Percentiles rank a stretch among this genome's conserved stretches.
Evolutionary conservation across 2,113 vertebrate species (phyloP).

Genomic region (Oryzias javanicus): DNA sequence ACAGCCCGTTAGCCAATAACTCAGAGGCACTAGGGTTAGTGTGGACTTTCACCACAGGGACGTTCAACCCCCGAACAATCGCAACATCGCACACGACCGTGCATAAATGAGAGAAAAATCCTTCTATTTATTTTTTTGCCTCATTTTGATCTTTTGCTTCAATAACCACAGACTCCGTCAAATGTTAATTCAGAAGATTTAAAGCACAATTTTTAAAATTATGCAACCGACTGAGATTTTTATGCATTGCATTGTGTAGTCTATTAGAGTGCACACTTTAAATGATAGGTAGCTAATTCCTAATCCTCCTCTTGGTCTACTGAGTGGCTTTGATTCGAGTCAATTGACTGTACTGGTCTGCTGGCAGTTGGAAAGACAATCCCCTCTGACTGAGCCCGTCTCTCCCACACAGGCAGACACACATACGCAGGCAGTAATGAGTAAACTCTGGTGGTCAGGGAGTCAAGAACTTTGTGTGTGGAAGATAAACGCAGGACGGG

Average conservation of each 20-base stretch:
- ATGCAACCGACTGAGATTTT: not conserved
- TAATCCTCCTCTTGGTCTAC: slow-evolving; percentile 33
- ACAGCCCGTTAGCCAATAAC: slow-evolving; percentile 63
- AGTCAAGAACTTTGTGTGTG: slow-evolving; percentile 62
- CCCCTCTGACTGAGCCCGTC: slow-evolving; percentile 15
- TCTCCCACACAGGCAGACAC: slow-evolving; percentile 8
- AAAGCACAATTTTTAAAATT: too few species aligned
- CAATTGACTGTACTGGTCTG: slow-evolving; percentile 51
- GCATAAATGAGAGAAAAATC: slow-evolving; percentile 51
- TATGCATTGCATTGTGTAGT: slow-evolving; percentile 5
- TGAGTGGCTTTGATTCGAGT: slow-evolving; percentile 45
- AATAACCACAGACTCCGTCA: too few species aligned
- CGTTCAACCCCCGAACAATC: slow-evolving; percentile 39
- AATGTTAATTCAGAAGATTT: too few species aligned
- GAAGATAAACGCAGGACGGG: slow-evolving; percentile 59
- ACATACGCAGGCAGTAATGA: slow-evolving; percentile 50
- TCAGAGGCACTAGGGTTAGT: slow-evolving; percentile 25
- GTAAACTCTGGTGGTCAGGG: slow-evolving; percentile 58
- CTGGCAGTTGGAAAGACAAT: slow-evolving; percentile 39
- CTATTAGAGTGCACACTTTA: slow-evolving; percentile 21
- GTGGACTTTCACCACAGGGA: slow-evolving; percentile 63
- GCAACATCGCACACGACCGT: slow-evolving; percentile 33
- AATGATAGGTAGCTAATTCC: slow-evolving; percentile 53
- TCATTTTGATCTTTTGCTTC: slow-evolving; percentile 7
- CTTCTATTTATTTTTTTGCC: not conserved